phyloP scores from a whole-genome alignment of 2,888 invertebrate genomes.

The Epiblema foenella region DNA sequence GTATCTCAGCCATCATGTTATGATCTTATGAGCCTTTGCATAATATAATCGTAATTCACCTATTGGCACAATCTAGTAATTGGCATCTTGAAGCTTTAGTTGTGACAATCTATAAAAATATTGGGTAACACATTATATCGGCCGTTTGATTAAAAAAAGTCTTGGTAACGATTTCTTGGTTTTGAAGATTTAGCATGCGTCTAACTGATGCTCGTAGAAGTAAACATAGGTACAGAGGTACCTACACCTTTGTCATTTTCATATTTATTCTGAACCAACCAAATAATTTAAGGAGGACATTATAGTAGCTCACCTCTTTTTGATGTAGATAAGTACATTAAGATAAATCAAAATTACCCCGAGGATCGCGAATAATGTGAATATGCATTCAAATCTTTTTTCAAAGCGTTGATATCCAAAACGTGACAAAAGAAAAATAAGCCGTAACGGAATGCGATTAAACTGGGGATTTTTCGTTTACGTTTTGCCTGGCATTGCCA shows the following conservation, averaged over 20 bases:
- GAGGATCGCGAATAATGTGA: not conserved
- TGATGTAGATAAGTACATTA: too few species aligned
- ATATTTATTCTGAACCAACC: not conserved
- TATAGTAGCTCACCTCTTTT: not conserved
- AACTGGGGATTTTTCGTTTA: conserved; percentile 22
- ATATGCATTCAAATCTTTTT: not conserved
- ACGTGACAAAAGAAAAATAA: conserved; percentile 21
- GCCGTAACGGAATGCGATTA: conserved; percentile 18
- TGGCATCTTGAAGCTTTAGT: too few species aligned
- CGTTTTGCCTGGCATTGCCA: conserved; percentile 2
- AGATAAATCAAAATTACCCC: not conserved
- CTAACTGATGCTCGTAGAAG: not conserved
- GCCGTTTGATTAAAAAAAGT: too few species aligned
- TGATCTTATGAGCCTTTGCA: too few species aligned
- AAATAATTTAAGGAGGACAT: not conserved
- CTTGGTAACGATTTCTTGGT: not conserved
- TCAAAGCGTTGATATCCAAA: conserved; percentile 3
- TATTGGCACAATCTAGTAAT: too few species aligned
- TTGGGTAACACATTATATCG: too few species aligned
- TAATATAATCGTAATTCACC: too few species aligned
- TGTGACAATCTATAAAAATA: too few species aligned
- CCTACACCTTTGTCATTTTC: not conserved
- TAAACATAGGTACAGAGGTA: not conserved
- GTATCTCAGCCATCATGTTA: too few species aligned
- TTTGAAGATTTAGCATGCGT: not conserved